These are phyloP conservation scores for Corythornis vintsioides DNA, from an alignment of 2,113 vertebrate genomes.

Conservation along the genomic window DNA sequence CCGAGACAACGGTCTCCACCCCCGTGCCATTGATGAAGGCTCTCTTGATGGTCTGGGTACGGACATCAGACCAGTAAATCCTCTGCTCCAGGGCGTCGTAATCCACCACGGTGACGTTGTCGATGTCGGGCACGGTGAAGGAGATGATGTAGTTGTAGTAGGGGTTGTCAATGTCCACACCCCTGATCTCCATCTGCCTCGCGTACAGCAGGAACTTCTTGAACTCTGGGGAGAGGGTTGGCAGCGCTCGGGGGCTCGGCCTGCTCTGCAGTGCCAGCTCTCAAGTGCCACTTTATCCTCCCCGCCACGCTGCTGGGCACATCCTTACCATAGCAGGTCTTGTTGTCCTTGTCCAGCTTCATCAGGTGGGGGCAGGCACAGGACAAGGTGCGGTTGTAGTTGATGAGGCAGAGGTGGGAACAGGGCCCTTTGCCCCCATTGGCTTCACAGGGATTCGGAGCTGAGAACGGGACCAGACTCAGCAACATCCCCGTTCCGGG, in stretches of 20 bases:
- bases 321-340: slow-evolving; percentile 88
- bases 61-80: slow-evolving; percentile 97
- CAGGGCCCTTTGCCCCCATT: slow-evolving; percentile 88
- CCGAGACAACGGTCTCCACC: slow-evolving; percentile 90
- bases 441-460: slow-evolving; percentile 91
- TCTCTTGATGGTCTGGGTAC: slow-evolving; percentile 95
- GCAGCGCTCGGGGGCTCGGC: background rate
- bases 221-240: slow-evolving; percentile 78
- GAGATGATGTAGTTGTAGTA: slow-evolving; percentile 99
- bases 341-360: slow-evolving; percentile 90
- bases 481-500: fast-evolving
- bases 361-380: slow-evolving; percentile 97
- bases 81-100: slow-evolving; percentile 92
- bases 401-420: slow-evolving; percentile 96
- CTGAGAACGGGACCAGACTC: slow-evolving; percentile 55
- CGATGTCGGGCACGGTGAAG: slow-evolving; percentile 96
- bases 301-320: background rate
- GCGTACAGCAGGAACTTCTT: slow-evolving; percentile 97
- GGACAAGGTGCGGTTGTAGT: slow-evolving; percentile 93
- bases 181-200: slow-evolving; percentile 96
- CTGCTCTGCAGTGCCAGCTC: background rate
- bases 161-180: slow-evolving; percentile 94
- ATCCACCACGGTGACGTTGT: slow-evolving; percentile 96
- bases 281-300: fast-evolving
- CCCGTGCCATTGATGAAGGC: slow-evolving; percentile 97